phyloP scores from a whole-genome alignment of 2,797 vertebrate species.

The Natrix natrix region DNA sequence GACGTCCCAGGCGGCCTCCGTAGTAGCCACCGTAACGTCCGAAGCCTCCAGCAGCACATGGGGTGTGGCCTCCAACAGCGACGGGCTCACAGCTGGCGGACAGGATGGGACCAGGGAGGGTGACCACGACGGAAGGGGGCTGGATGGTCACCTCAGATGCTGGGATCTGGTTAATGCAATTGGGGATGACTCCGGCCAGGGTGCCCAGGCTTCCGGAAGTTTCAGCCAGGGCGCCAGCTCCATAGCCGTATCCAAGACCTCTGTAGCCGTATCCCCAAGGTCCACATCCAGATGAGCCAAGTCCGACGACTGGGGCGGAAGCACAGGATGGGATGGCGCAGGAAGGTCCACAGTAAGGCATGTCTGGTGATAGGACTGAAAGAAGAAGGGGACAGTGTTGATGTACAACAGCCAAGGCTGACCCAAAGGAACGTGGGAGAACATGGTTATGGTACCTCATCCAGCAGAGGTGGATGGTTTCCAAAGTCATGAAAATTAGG shows the following conservation, averaged over 20 bases:
- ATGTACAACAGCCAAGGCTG: background rate
- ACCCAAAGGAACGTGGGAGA: background rate
- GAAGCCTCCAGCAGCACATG: background rate
- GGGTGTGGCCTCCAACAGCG: background rate
- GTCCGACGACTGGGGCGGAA: background rate
- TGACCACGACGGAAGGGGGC: accelerated
- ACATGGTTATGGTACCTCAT: background rate
- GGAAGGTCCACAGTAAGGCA: background rate
- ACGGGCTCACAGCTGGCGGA: background rate
- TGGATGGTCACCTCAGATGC: background rate
- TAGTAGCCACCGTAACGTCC: background rate
- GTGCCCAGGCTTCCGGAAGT: background rate
- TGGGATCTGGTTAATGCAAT: constrained; percentile 1
- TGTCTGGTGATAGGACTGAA: background rate
- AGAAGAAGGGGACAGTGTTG: background rate
- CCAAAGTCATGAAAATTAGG: background rate
- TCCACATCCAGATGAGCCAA: background rate
- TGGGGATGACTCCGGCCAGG: background rate
- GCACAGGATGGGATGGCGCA: background rate
- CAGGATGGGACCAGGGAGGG: constrained; percentile 5
- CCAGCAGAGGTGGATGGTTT: background rate
- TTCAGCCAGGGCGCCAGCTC: background rate
- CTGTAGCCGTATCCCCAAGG: background rate
- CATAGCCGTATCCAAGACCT: background rate
- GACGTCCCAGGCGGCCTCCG: background rate